A percentile compares a stretch with the other conserved stretches of the same genome.
Conservation (phyloP, 2,888 invertebrate genomes). For the Brassicogethes aeneus region DNA sequence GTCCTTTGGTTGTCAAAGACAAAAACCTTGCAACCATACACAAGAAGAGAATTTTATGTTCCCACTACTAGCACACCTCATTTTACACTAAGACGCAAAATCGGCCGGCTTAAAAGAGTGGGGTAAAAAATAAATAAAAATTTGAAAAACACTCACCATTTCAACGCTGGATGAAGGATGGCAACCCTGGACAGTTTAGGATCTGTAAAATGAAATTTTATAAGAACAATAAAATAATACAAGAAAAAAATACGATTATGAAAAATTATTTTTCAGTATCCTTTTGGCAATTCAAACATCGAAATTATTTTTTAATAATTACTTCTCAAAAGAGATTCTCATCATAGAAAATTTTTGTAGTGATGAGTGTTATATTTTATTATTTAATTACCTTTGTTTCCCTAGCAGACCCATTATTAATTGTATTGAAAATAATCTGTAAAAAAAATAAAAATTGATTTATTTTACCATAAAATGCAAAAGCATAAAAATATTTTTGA, state of each 20-base stretch:
- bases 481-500: conserved; percentile 2
- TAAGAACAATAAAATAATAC: too few relatives aligned
- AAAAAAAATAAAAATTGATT: not conserved
- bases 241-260: too few relatives aligned
- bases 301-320: too few relatives aligned
- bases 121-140: conserved; percentile 23
- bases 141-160: not conserved
- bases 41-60: conserved; percentile 30
- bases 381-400: too few relatives aligned
- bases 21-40: conserved; percentile 28
- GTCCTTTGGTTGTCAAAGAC: conserved; percentile 29
- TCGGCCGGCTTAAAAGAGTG: conserved; percentile 35
- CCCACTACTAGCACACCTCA: conserved; percentile 34
- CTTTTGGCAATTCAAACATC: conserved; percentile 25
- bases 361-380: too few relatives aligned
- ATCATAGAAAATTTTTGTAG: too few relatives aligned
- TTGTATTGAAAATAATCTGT: not conserved
- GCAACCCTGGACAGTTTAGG: too few relatives aligned
- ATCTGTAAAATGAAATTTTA: too few relatives aligned
- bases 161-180: too few relatives aligned
- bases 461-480: not conserved
- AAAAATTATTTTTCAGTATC: too few relatives aligned
- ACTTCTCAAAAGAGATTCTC: too few relatives aligned
- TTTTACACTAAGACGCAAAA: conserved; percentile 23
- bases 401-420: not conserved